phyloP scores from a whole-genome alignment of 92 coral and sea anemone genomes.

The Palythoa grandis region DNA sequence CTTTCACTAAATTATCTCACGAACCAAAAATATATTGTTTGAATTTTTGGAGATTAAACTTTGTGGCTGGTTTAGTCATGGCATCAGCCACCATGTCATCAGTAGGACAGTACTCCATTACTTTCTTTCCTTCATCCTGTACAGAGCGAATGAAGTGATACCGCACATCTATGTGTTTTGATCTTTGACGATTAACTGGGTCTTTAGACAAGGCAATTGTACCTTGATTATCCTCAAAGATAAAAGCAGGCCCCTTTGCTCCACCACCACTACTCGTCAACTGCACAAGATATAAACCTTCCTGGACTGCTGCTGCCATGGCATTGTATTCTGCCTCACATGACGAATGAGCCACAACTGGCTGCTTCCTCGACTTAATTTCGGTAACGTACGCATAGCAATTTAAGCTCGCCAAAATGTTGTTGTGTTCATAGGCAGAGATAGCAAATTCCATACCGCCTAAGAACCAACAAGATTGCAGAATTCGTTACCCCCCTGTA shows the following conservation, averaged over 20 bases:
- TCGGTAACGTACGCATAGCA: no score
- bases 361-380: no score
- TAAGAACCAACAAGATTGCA: no score
- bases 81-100: not conserved
- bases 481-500: no score
- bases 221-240: no score
- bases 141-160: no score
- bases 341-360: conserved; percentile 56
- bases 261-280: conserved; percentile 23
- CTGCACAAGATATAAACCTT: conserved; percentile 42
- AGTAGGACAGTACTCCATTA: not conserved
- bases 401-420: no score
- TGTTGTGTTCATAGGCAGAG: no score
- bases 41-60: not conserved
- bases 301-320: conserved; percentile 56
- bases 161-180: no score
- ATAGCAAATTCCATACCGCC: no score
- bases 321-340: conserved; percentile 61
- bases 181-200: no score
- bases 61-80: not conserved
- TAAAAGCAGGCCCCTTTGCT: conserved; percentile 22
- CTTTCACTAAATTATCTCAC: not conserved
- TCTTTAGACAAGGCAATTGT: no score
- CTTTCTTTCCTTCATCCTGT: conserved; percentile 46
- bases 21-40: not conserved